Evolutionary conservation across 2,888 invertebrate species (phyloP).

Genomic region (Alloscopus bannaensis): DNA sequence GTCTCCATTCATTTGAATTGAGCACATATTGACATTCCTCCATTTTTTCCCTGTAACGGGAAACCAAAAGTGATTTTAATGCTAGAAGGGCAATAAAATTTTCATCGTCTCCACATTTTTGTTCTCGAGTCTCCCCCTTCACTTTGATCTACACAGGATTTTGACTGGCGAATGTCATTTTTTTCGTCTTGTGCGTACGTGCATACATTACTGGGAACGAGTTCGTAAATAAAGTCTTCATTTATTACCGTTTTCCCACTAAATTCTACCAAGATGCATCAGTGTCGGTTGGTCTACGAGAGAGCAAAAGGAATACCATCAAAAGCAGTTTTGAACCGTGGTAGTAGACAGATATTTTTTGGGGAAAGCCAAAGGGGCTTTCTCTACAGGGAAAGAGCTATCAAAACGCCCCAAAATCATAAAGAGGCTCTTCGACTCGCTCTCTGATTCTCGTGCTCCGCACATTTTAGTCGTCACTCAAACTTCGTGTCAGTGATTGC

Average conservation of each 20-base stretch:
- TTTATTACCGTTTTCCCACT: neutral
- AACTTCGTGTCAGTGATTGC: no score
- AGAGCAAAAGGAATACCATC: no score
- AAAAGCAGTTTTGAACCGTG: no score
- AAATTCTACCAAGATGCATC: neutral
- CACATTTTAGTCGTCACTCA: no score
- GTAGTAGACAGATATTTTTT: no score
- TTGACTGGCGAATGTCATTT: constrained; percentile 5
- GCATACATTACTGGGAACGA: no score
- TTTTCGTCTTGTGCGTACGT: no score
- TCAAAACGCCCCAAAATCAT: constrained; percentile 21
- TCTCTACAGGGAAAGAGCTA: neutral
- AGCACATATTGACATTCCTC: constrained; percentile 46
- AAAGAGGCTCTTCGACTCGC: no score
- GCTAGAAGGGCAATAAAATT: constrained; percentile 49
- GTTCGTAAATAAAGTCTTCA: no score
- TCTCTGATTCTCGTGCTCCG: no score
- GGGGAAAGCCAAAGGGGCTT: no score
- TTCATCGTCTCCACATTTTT: constrained; percentile 27
- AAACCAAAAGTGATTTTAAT: constrained; percentile 55
- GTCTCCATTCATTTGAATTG: no score
- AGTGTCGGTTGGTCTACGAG: neutral
- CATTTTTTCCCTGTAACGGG: constrained; percentile 9
- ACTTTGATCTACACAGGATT: neutral
- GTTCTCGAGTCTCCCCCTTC: neutral